These are phyloP conservation scores for Sternarchorhynchus goeldii DNA, from an alignment of 2,797 vertebrate species.

Conservation along the genomic window DNA sequence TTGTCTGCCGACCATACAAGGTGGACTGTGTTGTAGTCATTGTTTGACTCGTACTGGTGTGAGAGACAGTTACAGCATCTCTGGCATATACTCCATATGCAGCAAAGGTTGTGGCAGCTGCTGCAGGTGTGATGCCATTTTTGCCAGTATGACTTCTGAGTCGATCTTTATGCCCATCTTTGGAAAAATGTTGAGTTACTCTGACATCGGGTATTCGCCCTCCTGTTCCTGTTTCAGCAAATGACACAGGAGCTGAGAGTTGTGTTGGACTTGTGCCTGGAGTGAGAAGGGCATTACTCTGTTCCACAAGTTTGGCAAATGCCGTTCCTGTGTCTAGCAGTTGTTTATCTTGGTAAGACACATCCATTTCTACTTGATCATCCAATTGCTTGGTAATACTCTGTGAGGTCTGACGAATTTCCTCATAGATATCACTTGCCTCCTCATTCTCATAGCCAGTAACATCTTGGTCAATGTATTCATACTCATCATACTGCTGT, in stretches of 20 bases:
- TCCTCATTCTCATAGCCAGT: slow-evolving; percentile 75
- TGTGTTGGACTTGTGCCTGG: slow-evolving; percentile 98
- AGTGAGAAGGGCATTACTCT: slow-evolving; percentile 90
- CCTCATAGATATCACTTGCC: slow-evolving; percentile 84
- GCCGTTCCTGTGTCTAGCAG: slow-evolving; percentile 90
- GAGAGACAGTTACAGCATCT: slow-evolving; percentile 75
- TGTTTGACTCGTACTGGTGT: slow-evolving; percentile 74
- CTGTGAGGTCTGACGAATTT: slow-evolving; percentile 88
- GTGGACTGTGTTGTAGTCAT: slow-evolving; percentile 69
- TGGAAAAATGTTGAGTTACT: slow-evolving; percentile 95
- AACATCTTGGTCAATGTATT: slow-evolving; percentile 75
- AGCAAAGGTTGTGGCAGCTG: slow-evolving; percentile 75
- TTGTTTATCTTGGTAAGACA: slow-evolving; percentile 81
- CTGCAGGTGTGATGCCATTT: slow-evolving; percentile 76
- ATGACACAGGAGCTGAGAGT: slow-evolving; percentile 92
- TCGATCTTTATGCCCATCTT: slow-evolving; percentile 84
- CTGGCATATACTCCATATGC: slow-evolving; percentile 80
- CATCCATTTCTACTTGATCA: slow-evolving; percentile 77
- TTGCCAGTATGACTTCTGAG: slow-evolving; percentile 81
- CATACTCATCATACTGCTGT: slow-evolving; percentile 84
- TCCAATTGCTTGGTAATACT: slow-evolving; percentile 80
- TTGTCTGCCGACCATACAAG: slow-evolving; percentile 70
- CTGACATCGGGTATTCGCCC: slow-evolving; percentile 86
- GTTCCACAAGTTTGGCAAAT: slow-evolving; percentile 89
- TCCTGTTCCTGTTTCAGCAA: slow-evolving; percentile 79